Base-by-base conservation (phyloP, 2,797 vertebrate genomes). In the Hydrolagus colliei region DNA sequence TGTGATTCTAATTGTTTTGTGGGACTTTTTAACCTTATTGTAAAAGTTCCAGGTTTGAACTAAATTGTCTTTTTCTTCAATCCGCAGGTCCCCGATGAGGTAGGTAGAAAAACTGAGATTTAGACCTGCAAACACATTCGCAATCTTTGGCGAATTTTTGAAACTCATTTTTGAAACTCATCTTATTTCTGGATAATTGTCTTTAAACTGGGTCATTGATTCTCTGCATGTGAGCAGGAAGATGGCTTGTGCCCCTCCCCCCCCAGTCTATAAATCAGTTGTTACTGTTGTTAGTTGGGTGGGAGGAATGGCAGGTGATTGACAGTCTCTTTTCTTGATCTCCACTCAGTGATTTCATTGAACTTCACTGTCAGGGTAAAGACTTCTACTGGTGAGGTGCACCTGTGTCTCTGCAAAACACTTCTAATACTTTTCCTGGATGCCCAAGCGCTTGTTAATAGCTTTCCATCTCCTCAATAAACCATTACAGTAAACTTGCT, bases 31-130 rank as follows among this genome's bases (percentile, higher is more conserved):
- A 41, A 9, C 12, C 5, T 41, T 11, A 8, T 77, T 71, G 16
- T 20, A 35, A n/a, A 86, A 71, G 16, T 35, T 1, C 18, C 41
- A 61, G 35, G 13, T 68, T 86, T 68, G 59, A 0, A 73, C 10
- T 8, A 1, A 0, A 0, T 68, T 87, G 71, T 87, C 11, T 35
- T 65, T 87, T 78, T 87, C n/a, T 86, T 78, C 89, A 3, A 88
- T 89, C 87, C 85, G n/a, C 92, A 95, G 94, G 91, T 95, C 76
- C 95, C 95, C 0, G 87, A 93, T 22, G 92, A 95, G 94, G 94
- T 95, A 91, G 9, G 90, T 91, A 87, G 32, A 22, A 86, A 3
- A 52, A 6, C 18, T 16, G 72, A 73, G 77, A 73, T 62, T 11
- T 20, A 79, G 68, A 11, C 3, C 20, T 75, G 20, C 75, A 52